Conservation (phyloP, 2,113 vertebrate species). For the Pardalotus punctatus region DNA sequence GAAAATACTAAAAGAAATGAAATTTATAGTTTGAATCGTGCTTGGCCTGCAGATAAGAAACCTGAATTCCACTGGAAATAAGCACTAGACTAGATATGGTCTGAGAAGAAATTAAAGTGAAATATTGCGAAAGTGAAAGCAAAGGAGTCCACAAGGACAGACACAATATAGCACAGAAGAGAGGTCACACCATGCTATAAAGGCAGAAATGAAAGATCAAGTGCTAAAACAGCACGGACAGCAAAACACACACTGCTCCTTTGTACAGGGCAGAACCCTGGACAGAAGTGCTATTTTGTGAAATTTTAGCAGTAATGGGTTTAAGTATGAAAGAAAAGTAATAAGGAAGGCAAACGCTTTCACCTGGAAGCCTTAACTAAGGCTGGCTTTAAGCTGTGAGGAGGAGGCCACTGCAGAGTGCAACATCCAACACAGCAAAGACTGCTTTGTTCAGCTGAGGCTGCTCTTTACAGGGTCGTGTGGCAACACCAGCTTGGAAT, state of each 20-base stretch:
- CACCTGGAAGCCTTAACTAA: background rate
- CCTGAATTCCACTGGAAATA: slow-evolving; percentile 1
- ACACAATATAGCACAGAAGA: background rate
- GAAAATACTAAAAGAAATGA: background rate
- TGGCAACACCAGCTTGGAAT: background rate
- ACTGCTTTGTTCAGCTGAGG: background rate
- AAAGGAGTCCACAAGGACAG: background rate
- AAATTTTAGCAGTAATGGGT: background rate
- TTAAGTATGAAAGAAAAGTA: background rate
- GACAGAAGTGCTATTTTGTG: background rate
- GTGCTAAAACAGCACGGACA: background rate
- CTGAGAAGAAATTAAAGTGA: background rate
- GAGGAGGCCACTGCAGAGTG: background rate
- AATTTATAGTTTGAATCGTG: background rate
- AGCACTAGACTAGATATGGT: background rate
- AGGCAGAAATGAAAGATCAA: background rate
- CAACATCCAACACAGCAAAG: background rate
- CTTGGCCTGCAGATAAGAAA: background rate
- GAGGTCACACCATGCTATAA: background rate
- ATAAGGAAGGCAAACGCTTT: background rate
- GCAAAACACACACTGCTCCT: background rate
- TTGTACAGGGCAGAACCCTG: background rate
- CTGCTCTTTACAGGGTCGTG: rapidly evolving
- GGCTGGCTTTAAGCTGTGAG: background rate
- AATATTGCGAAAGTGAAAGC: background rate